Percentiles rank a stretch among this genome's conserved stretches.
Conservation (phyloP, 2,113 vertebrate genomes). For the Anhinga rufa region DNA sequence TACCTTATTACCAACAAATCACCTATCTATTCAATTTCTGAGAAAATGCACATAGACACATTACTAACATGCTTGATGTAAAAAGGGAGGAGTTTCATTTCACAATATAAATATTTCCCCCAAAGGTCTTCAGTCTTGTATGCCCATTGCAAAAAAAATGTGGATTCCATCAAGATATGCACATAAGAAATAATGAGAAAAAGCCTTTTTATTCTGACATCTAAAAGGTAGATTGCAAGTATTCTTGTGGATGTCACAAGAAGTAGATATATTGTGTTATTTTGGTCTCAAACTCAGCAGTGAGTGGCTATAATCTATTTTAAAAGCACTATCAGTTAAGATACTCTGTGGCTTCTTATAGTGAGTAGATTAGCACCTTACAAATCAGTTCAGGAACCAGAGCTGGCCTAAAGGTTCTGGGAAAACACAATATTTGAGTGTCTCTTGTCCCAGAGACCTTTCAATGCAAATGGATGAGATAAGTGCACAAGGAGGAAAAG, state of each 20-base stretch:
- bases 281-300: background rate
- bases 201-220: background rate
- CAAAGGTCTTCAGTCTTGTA: background rate
- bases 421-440: background rate
- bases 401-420: background rate
- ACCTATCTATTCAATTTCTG: background rate
- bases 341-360: background rate
- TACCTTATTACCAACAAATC: background rate
- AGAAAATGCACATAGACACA: background rate
- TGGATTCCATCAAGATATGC: background rate
- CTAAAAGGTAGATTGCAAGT: background rate
- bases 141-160: background rate
- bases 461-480: slow-evolving; percentile 44
- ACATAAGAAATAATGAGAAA: background rate
- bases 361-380: slow-evolving; percentile 30
- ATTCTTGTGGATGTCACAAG: background rate
- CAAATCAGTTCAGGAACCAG: background rate
- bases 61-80: background rate
- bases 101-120: background rate
- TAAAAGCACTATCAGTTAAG: background rate
- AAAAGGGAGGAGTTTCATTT: background rate
- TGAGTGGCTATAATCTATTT: background rate
- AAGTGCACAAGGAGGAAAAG: background rate
- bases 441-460: background rate
- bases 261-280: background rate